Conservation (phyloP, 2,113 vertebrate genomes). For the Cyanoramphus novaezelandiae region DNA sequence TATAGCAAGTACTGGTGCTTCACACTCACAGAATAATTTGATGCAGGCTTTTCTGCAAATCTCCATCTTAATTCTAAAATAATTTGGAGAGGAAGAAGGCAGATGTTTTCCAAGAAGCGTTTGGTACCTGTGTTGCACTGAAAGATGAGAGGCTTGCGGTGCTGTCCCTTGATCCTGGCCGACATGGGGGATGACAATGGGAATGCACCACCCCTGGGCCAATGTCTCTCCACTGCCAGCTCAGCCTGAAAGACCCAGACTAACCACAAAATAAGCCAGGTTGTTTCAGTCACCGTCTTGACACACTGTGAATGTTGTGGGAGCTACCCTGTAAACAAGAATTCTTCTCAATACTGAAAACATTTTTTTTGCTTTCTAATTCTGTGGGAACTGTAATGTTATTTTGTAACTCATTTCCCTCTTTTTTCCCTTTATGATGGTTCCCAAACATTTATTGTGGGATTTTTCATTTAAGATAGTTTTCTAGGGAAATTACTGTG, state of each 20-base stretch:
- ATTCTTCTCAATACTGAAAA: background rate
- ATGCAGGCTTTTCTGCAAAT: constrained; percentile 17
- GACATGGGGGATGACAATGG: background rate
- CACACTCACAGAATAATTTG: background rate
- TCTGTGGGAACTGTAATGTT: background rate
- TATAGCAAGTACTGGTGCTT: background rate
- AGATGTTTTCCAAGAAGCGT: background rate
- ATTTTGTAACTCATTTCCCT: constrained; percentile 24
- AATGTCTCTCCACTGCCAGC: accelerated
- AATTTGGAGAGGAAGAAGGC: background rate
- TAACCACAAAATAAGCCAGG: background rate
- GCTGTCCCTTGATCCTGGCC: background rate
- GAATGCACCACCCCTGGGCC: background rate
- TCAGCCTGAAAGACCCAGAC: background rate
- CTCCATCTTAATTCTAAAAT: constrained; percentile 29
- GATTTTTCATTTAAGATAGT: constrained; percentile 63
- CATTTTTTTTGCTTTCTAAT: background rate
- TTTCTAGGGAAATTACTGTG: constrained; percentile 60
- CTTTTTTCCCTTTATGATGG: constrained; percentile 3
- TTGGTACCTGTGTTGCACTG: background rate
- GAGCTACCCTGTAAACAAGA: background rate
- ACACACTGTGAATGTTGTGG: background rate
- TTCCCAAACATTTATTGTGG: constrained; percentile 58
- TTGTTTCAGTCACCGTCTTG: background rate
- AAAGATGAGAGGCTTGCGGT: background rate